Base-by-base conservation (phyloP, 2,113 vertebrate genomes). In the Paradoxurus hermaphroditus region DNA sequence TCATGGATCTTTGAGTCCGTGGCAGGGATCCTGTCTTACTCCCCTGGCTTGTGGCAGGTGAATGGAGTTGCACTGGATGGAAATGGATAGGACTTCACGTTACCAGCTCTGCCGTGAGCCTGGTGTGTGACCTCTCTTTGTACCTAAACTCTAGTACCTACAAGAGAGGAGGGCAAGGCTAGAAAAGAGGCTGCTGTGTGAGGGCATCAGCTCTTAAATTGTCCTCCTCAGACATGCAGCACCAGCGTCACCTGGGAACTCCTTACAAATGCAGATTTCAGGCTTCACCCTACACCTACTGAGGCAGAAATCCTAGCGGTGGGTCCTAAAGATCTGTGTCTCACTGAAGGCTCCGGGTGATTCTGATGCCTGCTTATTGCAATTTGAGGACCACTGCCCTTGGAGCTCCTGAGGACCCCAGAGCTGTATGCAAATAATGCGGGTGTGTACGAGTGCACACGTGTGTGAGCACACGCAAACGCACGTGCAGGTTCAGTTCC, bases 151-250 rank as follows among this genome's bases (percentile, higher is more conserved):
- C 94, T 19, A 16, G 3, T 9, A 7, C 21, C 36, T 63, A 15
- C 0, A 2, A 15, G 7, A 44, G 0, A 62, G 19, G 41, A 5
- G 5, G 3, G 0, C 18, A 31, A 51, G 39, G 31, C 18, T 65
- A 86, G 79, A 11, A 12, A 82, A 84, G 39, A 62, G 34, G 25
- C 11, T 51, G 65, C 49, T 18, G 14, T 44, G 67, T 53, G 29
- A n/a, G 27, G 14, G 6, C 59, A n/a, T 14, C 0, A 0, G 2
- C 63, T 67, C 49, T 29, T 73, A n/a, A 27, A 91, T 29, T 16
- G 44, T 25, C 70, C 18, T 88, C 9, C 59, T 34, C 83, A 49
- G 4, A 25, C 46, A 15, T 27, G 72, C 25, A 39, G 4, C 4
- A 21, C 5, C 86, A 65, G 82, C 5, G n/a, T 18, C 21, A 53